Evolutionary conservation across 1,140 invertebrate genomes (phyloP), one percentile per base, ranked within the genome.

Genomic region (Papilio polyxenes): DNA sequence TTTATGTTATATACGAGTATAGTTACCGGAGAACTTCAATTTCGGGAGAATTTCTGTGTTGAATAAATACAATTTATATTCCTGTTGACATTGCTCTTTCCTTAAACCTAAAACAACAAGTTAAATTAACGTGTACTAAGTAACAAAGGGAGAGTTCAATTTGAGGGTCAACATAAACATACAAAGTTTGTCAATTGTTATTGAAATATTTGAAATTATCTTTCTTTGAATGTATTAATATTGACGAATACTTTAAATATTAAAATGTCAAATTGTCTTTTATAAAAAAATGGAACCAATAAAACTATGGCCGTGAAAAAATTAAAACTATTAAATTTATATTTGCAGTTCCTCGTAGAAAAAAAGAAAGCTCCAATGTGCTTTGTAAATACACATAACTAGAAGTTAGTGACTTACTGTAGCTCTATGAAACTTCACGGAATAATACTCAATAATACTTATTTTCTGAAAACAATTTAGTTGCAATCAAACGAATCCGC

Each of bases 51-150:
- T 37, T 72, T 72, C 11, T 15, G 11, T 40, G 31, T 72, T 37
- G 13, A 37, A 72, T 37, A 37, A 72, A 72, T 37, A 72, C 23
- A 72, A 40, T 72, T 37, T 72, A 72, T 17, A 13, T 6, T 8
- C 31, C 13, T 17, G 7, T 37, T 72, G 65, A 37, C 31, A 31
- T 37, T 72, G 65, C 65, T 72, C 31, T 72, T 72, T 72, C 65
- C 65, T 65, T 31, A 65, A 65, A 65, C 62, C 62, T 72, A 72
- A 72, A 40, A 72, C 65, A 72, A 72, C 65, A 72, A 40, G 65
- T 31, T 72, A 72, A 37, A 37, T 72, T 23, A 65, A 72, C 31
- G 31, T 37, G 2, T 72, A 72, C 23, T 31, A 72, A 15, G 65
- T 37, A 72, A 72, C 31, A 72, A 72, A 72, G 65, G 13, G 31